Evolutionary conservation across 2,888 invertebrate genomes (phyloP).

Genomic region (Zhuqinia jingwanae): DNA sequence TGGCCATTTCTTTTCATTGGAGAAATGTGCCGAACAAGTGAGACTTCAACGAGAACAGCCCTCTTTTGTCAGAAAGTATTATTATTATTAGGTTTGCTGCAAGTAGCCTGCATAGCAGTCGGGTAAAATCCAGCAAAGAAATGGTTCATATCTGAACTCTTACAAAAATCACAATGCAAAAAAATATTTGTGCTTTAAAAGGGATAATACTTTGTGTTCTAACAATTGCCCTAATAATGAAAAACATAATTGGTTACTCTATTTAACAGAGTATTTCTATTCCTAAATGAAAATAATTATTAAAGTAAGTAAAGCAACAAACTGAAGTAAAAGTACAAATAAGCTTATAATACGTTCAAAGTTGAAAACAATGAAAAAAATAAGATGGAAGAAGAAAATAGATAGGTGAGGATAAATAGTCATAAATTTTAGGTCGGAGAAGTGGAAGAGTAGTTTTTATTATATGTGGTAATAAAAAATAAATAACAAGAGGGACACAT

Average conservation of each 20-base stretch:
- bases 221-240: too few relatives aligned
- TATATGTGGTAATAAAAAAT: too few relatives aligned
- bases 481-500: constrained; percentile 28
- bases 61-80: constrained; percentile 59
- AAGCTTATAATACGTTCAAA: too few relatives aligned
- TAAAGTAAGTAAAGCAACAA: too few relatives aligned
- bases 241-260: constrained; percentile 25
- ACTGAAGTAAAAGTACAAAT: too few relatives aligned
- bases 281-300: too few relatives aligned
- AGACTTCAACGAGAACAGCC: constrained; percentile 39
- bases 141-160: too few relatives aligned
- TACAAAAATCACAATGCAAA: too few relatives aligned
- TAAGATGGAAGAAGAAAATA: not conserved
- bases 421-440: constrained; percentile 34
- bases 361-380: constrained; percentile 36
- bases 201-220: too few relatives aligned
- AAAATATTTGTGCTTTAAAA: too few relatives aligned
- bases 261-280: constrained; percentile 12
- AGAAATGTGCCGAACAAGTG: constrained; percentile 21
- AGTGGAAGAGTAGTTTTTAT: constrained; percentile 19
- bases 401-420: not conserved
- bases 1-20: not conserved
- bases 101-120: too few relatives aligned
- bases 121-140: too few relatives aligned
- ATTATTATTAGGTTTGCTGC: constrained; percentile 27